These are phyloP conservation scores for Trichonephila clavata DNA, from an alignment of 1,140 invertebrate species.

Conservation along the genomic window DNA sequence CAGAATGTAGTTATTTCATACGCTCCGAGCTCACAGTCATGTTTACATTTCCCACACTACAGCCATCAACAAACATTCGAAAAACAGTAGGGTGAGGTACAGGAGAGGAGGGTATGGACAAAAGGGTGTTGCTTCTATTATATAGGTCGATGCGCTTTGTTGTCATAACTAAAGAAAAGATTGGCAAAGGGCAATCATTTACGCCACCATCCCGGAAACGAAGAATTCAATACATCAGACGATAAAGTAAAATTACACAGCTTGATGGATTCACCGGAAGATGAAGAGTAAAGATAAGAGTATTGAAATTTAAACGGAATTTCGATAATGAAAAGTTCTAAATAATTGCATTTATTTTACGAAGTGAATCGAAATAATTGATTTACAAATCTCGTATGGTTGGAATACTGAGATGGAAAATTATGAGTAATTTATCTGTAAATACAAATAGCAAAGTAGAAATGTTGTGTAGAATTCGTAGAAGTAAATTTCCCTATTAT, in stretches of 20 bases:
- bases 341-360: not conserved
- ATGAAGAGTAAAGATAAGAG: not conserved
- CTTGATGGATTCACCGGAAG: not conserved
- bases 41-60: not conserved
- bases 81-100: not conserved
- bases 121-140: not conserved
- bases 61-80: not conserved
- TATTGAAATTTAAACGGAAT: not conserved
- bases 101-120: not conserved
- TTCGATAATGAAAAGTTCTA: not conserved
- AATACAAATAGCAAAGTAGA: too few species aligned
- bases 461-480: too few species aligned
- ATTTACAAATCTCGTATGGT: not conserved
- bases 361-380: not conserved
- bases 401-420: too few species aligned
- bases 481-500: too few species aligned
- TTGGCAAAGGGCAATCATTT: slow-evolving; percentile 23
- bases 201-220: slow-evolving; percentile 41
- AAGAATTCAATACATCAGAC: not conserved
- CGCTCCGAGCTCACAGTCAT: not conserved
- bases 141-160: slow-evolving; percentile 18
- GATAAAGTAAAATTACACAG: not conserved
- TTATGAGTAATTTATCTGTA: too few species aligned
- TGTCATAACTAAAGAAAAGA: not conserved
- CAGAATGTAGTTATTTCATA: not conserved